Percentiles rank a stretch among this genome's conserved stretches.
Evolutionary conservation across 2,797 vertebrate species (phyloP).

Genomic region (Notolepis coatsorum): DNA sequence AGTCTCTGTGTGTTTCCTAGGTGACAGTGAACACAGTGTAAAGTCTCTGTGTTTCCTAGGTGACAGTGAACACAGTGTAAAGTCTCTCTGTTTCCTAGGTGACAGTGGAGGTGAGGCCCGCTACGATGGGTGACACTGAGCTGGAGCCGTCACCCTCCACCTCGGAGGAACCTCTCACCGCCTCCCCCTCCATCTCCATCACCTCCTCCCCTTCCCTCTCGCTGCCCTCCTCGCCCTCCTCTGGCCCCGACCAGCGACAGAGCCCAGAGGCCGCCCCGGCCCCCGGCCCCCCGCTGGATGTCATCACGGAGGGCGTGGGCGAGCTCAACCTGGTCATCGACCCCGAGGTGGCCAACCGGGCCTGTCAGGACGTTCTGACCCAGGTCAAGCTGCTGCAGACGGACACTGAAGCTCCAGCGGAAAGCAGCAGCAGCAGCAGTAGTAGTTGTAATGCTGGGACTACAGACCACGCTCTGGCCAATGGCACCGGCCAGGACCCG

Average conservation of each 20-base stretch:
- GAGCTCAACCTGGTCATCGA: conserved; percentile 90
- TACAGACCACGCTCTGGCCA: neutral
- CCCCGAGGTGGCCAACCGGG: conserved; percentile 89
- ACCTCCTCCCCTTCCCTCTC: conserved; percentile 79
- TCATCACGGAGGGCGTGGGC: conserved; percentile 88
- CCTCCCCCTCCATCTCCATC: conserved; percentile 79
- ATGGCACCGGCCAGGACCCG: neutral
- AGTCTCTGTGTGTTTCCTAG: no score
- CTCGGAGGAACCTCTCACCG: conserved; percentile 56
- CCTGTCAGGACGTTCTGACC: conserved; percentile 93
- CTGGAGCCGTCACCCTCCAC: conserved; percentile 54
- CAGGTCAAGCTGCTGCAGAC: conserved; percentile 86
- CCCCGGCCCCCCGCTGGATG: conserved; percentile 77
- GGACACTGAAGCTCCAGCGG: conserved; percentile 49
- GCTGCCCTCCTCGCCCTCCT: conserved; percentile 60
- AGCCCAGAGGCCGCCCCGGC: conserved; percentile 60
- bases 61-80: neutral
- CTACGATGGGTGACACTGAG: conserved; percentile 76
- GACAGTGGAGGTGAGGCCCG: conserved; percentile 48
- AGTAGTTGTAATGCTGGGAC: neutral
- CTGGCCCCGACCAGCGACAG: conserved; percentile 38
- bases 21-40: no score
- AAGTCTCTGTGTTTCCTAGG: neutral
- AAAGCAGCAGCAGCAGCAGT: no score
- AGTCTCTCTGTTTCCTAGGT: conserved; percentile 21